Base-by-base conservation (phyloP, 1,140 invertebrate species). In the Galendromus occidentalis region DNA sequence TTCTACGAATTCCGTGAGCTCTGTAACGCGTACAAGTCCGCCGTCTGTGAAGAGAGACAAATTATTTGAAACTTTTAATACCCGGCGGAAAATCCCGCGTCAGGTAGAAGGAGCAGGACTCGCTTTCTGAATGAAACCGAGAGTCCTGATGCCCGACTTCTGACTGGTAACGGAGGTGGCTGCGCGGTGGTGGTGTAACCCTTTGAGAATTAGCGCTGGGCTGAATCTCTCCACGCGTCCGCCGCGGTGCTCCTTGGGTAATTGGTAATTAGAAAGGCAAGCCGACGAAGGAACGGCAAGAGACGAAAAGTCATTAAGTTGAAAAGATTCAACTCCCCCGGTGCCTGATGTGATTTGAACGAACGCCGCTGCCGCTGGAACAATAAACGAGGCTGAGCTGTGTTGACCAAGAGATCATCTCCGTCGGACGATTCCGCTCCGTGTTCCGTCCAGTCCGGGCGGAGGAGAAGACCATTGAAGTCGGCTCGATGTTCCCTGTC, bases 11-110 rank as follows among this genome's bases (percentile, higher is more conserved):
- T 39, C 33, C 33, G n/a, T n/a, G n/a, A n/a, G n/a, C n/a, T 9
- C 33, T 9, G 9, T 6, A 39, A 39, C 33, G 4, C 4, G 4
- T 39, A 4, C 33, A 9, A 39, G 9, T 39, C 4, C 4, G 4
- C 4, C 33, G 9, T 39, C 33, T 39, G 4, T 17, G 25, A 59
- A 59, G 51, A 20, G 51, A 59, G 51, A 59, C 51, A 59, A 59
- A 59, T 59, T 59, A 59, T 59, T 17, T 59, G 25, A 59, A 59
- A 59, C 51, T 59, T 59, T 59, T 59, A 59, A 59, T 59, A 33
- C 51, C 51, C 33, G 9, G 9, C 33, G 33, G 33, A 6, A 9
- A 6, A 9, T 39, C 33, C 9, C 9, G 33, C 4, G 4, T 9
- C 33, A 39, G 33, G 33, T 39, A 47, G 7, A 7, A 47, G 45